Conservation (phyloP, 1,140 invertebrate species). For the Sycophila sp. region DNA sequence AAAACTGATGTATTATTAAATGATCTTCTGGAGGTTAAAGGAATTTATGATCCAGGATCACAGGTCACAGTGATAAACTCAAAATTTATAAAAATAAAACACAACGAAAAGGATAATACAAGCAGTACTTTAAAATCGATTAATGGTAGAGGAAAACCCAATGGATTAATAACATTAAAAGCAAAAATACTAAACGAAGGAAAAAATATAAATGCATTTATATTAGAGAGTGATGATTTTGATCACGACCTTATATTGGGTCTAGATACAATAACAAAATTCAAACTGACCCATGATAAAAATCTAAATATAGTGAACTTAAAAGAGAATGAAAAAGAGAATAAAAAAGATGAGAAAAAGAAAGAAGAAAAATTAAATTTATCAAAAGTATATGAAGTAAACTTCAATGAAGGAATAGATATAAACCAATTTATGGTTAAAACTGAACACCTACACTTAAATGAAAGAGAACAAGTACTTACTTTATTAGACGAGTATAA, state of each 20-base stretch:
- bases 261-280: background rate
- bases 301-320: background rate
- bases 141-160: background rate
- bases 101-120: constrained; percentile 6
- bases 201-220: background rate
- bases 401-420: constrained; percentile 2
- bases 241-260: background rate
- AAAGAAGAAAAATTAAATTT: background rate
- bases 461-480: background rate
- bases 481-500: constrained; percentile 4
- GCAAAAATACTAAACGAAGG: background rate
- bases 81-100: constrained; percentile 25
- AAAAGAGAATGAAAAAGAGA: background rate
- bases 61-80: constrained; percentile 29
- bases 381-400: background rate
- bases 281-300: background rate
- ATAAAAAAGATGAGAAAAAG: background rate
- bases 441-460: background rate
- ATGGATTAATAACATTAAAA: background rate
- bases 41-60: constrained; percentile 33
- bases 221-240: background rate
- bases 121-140: background rate
- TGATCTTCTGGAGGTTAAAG: constrained; percentile 14
- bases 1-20: background rate
- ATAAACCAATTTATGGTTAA: background rate